Conservation (phyloP, 2,113 vertebrate species). For the Balaeniceps rex region DNA sequence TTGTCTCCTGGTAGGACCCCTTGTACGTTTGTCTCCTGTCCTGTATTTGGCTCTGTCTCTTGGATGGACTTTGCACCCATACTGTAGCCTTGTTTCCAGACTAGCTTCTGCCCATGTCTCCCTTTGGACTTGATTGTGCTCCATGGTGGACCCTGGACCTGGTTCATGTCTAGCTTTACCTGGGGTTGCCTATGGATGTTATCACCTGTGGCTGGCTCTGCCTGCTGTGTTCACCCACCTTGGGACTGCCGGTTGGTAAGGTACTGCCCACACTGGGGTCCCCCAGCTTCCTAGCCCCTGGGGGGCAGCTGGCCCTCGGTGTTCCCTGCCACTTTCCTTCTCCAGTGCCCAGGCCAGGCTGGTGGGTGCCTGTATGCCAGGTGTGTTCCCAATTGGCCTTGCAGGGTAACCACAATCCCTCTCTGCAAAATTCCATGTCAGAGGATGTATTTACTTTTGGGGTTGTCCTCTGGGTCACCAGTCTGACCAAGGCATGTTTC, state of each 20-base stretch:
- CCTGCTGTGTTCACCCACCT: not conserved
- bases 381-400: not conserved
- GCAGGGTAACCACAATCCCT: not conserved
- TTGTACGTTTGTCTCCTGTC: not conserved
- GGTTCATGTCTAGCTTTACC: not conserved
- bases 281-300: too few species aligned
- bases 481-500: not conserved
- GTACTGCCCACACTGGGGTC: not conserved
- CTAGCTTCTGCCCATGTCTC: not conserved
- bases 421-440: not conserved
- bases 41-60: not conserved
- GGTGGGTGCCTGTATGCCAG: too few species aligned
- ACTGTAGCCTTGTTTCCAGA: not conserved
- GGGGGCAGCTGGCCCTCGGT: not conserved
- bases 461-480: not conserved
- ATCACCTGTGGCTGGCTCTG: not conserved
- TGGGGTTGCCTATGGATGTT: not conserved
- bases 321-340: not conserved
- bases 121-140: not conserved
- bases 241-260: not conserved
- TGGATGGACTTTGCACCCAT: rapidly evolving
- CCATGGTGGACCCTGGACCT: rapidly evolving
- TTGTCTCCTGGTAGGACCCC: not conserved
- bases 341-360: not conserved
- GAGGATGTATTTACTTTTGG: not conserved